A percentile compares a stretch with the other conserved stretches of the same genome.
phyloP scores from a whole-genome alignment of 2,113 vertebrate species.

The Pseudorasbora parva region DNA sequence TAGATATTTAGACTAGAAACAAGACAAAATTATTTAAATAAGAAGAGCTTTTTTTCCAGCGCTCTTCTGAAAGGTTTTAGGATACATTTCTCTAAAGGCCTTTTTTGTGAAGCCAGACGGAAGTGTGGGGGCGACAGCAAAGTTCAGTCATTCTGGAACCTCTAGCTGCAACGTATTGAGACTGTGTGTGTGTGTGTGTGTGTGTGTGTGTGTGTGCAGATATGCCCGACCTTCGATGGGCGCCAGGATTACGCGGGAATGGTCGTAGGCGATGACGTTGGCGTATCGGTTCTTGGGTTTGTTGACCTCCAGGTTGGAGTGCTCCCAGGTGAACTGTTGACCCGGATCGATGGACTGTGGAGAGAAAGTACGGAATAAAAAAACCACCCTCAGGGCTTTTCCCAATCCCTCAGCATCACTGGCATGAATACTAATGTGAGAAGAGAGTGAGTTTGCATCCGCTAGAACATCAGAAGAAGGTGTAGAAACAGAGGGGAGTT shows the following conservation, averaged over 20 bases:
- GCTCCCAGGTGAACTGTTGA: slow-evolving; percentile 99
- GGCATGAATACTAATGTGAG: slow-evolving; percentile 20
- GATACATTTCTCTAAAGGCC: not conserved
- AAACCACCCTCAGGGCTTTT: slow-evolving; percentile 33
- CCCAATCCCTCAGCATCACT: slow-evolving; percentile 26
- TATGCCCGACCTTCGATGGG: slow-evolving; percentile 87
- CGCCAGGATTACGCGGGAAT: slow-evolving; percentile 94
- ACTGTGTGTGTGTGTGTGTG: slow-evolving; percentile 1
- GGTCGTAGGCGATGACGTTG: slow-evolving; percentile 98
- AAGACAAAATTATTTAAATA: too few relatives aligned
- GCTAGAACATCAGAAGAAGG: not conserved
- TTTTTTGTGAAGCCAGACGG: not conserved
- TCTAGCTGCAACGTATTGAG: not conserved
- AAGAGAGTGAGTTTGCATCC: not conserved
- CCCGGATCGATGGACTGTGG: slow-evolving; percentile 95
- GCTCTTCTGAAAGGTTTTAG: not conserved
- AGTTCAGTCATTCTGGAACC: slow-evolving; percentile 11
- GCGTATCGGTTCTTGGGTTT: slow-evolving; percentile 98
- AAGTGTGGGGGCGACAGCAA: slow-evolving; percentile 4
- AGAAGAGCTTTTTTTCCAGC: too few relatives aligned
- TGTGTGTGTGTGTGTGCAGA: slow-evolving; percentile 47
- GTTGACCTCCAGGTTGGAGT: slow-evolving; percentile 98
- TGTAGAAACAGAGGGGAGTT: slow-evolving; percentile 9
- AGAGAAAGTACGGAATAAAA: slow-evolving; percentile 22
- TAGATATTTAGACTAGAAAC: too few relatives aligned